phyloP scores from a whole-genome alignment of 2,797 vertebrate genomes.

The Karalla daura region DNA sequence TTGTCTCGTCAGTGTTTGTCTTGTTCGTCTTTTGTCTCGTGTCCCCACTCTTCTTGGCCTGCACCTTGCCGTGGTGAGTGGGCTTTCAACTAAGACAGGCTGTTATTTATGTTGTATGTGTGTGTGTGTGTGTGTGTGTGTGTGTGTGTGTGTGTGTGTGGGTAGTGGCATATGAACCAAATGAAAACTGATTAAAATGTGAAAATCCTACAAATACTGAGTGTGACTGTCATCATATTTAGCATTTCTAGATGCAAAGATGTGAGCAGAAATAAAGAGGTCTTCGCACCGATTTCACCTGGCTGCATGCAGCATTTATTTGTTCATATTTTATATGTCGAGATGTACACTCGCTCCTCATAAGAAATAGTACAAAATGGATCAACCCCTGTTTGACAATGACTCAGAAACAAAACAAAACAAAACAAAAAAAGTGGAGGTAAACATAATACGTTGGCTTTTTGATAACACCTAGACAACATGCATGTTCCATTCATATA shows the following conservation, averaged over 20 bases:
- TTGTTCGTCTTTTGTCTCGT: no score
- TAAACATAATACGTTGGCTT: slow-evolving; percentile 63
- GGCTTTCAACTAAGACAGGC: no score
- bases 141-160: no score
- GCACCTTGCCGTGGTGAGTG: no score
- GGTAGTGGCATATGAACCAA: background rate
- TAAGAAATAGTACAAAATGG: slow-evolving; percentile 88
- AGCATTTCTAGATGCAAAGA: background rate
- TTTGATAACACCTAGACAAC: slow-evolving; percentile 68
- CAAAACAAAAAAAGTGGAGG: slow-evolving; percentile 68
- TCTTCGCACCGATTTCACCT: slow-evolving; percentile 28
- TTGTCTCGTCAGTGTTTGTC: no score
- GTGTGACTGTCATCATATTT: background rate
- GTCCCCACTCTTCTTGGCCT: no score
- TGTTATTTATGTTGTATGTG: no score
- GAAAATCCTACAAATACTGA: background rate
- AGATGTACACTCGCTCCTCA: slow-evolving; percentile 82
- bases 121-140: no score
- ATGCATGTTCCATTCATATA: slow-evolving; percentile 78
- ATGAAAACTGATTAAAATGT: background rate
- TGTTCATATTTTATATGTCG: slow-evolving; percentile 78
- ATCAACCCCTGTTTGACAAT: slow-evolving; percentile 67
- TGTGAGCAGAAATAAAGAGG: slow-evolving; percentile 41
- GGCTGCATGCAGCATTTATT: slow-evolving; percentile 95
- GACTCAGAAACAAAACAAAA: slow-evolving; percentile 71